Evolutionary conservation across 2,113 vertebrate species (phyloP), one percentile per base, ranked within the genome.

Genomic region (Tychaedon coryphoeus): DNA sequence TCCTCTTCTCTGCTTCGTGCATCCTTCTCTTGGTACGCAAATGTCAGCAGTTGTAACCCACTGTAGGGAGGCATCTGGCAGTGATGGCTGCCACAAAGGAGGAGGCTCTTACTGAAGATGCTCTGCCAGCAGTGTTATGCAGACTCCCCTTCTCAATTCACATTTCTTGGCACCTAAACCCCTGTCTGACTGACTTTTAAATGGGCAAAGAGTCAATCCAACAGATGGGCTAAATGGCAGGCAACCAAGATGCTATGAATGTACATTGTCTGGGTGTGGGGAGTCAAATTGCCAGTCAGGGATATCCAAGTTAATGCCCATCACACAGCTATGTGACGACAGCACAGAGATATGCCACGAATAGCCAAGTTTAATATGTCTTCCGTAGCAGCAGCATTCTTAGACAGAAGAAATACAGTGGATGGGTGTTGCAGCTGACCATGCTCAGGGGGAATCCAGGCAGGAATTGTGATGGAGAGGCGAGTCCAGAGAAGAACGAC

Each of bases 121-220:
- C 64, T 88, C 86, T 96, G 96, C 94, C 89, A 95, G 86, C 77
- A 95, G 70, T 0, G 9, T 71, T 89, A 73, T 50, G 83, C 92
- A 97, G 92, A 64, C 84, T 96, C 76, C 74, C 77, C 91, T 95
- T 93, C 95, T 91, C 92, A 91, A 91, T 90, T 82, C 95, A 70
- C 91, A 85, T 91, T 91, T 94, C 94, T 96, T 97, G 96, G 96
- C 94, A 85, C 67, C 78, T 73, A 87, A 48, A 78, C 54, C 81
- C 92, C 47, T 89, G 89, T 94, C 96, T 96, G 91, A 89, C 95
- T 97, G 96, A 96, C 86, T 96, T 95, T 88, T 92, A 94, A 94
- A 88, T 1, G 31, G 95, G 94, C 91, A 95, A 81, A 90, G 91
- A 95, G 82, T 96, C 96, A 95, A 92, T 66, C 84, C 86, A 95